Percentiles rank a stretch among this genome's conserved stretches.
These are phyloP conservation scores for Setipinna tenuifilis DNA, from an alignment of 2,797 vertebrate genomes.

Conservation along the genomic window DNA sequence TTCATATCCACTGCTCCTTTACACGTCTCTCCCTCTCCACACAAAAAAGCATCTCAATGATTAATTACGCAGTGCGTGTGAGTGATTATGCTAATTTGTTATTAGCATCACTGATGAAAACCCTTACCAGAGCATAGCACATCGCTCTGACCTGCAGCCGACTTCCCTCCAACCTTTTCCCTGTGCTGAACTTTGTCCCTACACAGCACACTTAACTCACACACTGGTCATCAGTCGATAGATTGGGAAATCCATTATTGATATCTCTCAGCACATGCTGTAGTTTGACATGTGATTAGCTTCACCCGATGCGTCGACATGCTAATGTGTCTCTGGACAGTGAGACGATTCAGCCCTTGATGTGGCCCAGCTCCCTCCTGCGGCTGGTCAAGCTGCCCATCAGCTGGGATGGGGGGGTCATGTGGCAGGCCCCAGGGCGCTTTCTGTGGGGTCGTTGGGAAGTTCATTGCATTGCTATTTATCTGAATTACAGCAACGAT, in stretches of 20 bases:
- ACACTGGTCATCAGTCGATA: conserved; percentile 13
- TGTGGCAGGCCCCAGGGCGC: neutral
- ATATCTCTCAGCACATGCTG: neutral
- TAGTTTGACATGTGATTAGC: conserved; percentile 26
- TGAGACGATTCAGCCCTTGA: conserved; percentile 32
- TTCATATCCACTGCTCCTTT: neutral
- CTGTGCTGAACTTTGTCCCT: neutral
- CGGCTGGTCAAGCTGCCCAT: conserved; percentile 27
- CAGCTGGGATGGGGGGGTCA: neutral
- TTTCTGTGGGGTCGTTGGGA: neutral
- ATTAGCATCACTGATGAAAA: conserved; percentile 14
- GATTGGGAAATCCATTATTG: conserved; percentile 39
- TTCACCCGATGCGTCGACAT: conserved; percentile 25
- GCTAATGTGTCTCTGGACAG: conserved; percentile 34
- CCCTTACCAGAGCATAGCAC: neutral
- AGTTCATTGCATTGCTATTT: conserved; percentile 10
- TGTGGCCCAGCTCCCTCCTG: neutral
- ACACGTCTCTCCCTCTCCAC: neutral
- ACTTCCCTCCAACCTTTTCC: neutral
- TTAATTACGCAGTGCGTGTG: neutral
- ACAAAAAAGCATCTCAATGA: neutral
- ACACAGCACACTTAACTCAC: neutral
- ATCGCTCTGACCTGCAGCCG: neutral
- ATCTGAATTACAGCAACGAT: neutral
- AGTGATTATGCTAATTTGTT: conserved; percentile 20